phyloP scores from a whole-genome alignment of 1,140 invertebrate species.

The Heliconius hewitsoni region DNA sequence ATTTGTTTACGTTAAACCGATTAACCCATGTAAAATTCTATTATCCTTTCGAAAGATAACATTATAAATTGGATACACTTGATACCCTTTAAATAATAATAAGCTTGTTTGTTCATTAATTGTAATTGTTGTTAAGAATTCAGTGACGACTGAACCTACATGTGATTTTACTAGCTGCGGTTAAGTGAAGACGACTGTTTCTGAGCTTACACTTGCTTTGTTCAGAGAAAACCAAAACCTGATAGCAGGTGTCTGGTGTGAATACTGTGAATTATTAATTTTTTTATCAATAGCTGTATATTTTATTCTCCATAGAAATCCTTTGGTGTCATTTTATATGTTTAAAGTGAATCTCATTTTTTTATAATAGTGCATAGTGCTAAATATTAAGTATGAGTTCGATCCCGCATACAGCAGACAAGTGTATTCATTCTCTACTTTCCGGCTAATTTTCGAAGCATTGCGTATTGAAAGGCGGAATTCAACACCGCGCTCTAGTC shows the following conservation, averaged over 20 bases:
- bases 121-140: slow-evolving; percentile 5
- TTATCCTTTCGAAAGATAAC: background rate
- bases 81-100: slow-evolving; percentile 2
- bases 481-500: no score
- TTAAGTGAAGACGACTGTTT: background rate
- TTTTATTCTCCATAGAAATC: no score
- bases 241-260: background rate
- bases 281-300: no score
- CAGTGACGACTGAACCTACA: background rate
- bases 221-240: slow-evolving; percentile 2
- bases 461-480: no score
- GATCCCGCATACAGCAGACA: no score
- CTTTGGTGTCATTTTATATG: no score
- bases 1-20: slow-evolving; percentile 5
- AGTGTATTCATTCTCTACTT: no score
- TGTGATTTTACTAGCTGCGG: background rate
- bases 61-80: slow-evolving; percentile 2
- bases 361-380: no score
- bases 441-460: no score
- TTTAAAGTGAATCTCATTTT: no score
- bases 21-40: background rate
- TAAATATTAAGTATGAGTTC: no score
- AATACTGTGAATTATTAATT: no score
- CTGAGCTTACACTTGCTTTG: background rate
- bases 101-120: background rate